Evolutionary conservation across 2,888 invertebrate genomes (phyloP).

Genomic region (Branchellion lobata): DNA sequence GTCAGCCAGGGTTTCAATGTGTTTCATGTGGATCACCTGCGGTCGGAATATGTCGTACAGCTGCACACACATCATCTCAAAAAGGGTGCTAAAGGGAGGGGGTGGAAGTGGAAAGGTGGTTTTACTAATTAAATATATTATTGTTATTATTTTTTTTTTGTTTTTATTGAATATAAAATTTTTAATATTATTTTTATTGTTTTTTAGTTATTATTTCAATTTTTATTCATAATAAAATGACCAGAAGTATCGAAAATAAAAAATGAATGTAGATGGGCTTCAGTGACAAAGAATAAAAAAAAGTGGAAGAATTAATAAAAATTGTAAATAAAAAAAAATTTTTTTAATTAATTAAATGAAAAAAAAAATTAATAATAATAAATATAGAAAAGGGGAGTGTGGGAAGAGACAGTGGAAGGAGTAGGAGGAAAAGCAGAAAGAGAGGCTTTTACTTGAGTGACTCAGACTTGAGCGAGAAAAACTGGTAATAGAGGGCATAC

Average conservation of each 20-base stretch:
- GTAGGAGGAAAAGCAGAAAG: too few relatives aligned
- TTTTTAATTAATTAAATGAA: neutral
- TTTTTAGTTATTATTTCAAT: too few relatives aligned
- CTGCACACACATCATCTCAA: constrained; percentile 80
- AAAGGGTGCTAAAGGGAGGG: constrained; percentile 66
- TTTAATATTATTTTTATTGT: neutral
- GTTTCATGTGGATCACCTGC: constrained; percentile 90
- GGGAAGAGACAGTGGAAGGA: neutral
- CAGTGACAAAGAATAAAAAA: too few relatives aligned
- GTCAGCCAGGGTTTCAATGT: constrained; percentile 93
- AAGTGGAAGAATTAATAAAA: too few relatives aligned
- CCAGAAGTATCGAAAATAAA: too few relatives aligned
- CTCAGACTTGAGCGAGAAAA: constrained; percentile 74
- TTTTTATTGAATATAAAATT: neutral
- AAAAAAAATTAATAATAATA: neutral
- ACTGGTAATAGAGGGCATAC: constrained; percentile 83
- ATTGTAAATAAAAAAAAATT: neutral
- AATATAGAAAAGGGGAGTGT: neutral
- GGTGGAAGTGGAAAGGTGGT: too few relatives aligned
- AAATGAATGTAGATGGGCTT: too few relatives aligned
- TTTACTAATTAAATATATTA: too few relatives aligned
- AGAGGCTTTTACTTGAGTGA: constrained; percentile 61
- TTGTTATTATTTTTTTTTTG: neutral
- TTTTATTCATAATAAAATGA: neutral
- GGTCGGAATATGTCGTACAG: constrained; percentile 90